phyloP scores from a whole-genome alignment of 2,113 vertebrate genomes.

The Muscicapa adusta region DNA sequence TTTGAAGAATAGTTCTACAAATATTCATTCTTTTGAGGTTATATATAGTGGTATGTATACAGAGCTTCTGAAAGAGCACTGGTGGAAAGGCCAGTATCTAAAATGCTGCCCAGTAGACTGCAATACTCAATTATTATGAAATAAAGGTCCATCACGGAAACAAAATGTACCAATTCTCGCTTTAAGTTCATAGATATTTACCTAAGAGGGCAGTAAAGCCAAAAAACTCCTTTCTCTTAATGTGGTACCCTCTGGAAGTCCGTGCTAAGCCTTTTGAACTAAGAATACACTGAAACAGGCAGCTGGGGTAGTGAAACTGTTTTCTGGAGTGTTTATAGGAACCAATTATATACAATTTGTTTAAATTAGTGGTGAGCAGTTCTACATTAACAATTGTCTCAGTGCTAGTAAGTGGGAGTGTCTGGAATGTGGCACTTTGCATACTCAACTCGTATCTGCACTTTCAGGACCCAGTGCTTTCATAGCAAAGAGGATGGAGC shows the following conservation, averaged over 20 bases:
- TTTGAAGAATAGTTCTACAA: not conserved
- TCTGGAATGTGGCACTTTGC: not conserved
- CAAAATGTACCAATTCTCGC: not conserved
- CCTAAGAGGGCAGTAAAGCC: not conserved
- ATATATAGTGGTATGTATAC: not conserved
- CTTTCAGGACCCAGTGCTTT: not conserved
- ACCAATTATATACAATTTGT: not conserved
- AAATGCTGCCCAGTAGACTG: not conserved
- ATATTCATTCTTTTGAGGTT: not conserved
- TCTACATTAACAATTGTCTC: not conserved
- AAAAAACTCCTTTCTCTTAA: not conserved
- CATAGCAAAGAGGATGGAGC: not conserved
- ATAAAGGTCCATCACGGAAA: not conserved
- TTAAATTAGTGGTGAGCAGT: slow-evolving; percentile 6
- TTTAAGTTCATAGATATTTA: not conserved
- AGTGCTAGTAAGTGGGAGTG: not conserved
- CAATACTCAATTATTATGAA: not conserved
- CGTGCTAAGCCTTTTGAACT: not conserved
- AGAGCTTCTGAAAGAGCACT: not conserved
- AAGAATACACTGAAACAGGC: not conserved
- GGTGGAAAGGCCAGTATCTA: not conserved
- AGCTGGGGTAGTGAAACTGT: not conserved
- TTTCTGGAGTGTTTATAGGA: not conserved
- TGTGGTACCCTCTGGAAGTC: not conserved
- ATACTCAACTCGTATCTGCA: accelerated